These are phyloP conservation scores for Nannospalax galili DNA, from an alignment of 2,113 vertebrate species.

Conservation along the genomic window DNA sequence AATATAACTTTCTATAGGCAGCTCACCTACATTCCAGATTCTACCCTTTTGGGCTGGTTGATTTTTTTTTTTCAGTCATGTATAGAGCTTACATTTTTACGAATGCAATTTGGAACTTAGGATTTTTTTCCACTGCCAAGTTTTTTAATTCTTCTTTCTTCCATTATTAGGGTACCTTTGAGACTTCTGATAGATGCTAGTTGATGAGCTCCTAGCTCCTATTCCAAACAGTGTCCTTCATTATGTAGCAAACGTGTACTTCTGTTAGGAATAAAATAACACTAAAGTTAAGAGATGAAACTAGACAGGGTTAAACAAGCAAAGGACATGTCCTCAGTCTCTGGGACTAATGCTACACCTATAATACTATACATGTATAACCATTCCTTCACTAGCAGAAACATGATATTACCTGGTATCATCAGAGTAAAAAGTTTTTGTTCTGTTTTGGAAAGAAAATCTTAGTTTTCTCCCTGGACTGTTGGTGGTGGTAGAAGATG, in stretches of 20 bases:
- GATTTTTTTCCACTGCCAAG: not conserved
- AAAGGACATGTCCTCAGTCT: not conserved
- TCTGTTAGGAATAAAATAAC: not conserved
- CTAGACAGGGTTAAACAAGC: not conserved
- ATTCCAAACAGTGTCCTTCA: not conserved
- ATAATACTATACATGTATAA: not conserved
- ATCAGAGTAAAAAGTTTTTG: slow-evolving; percentile 5
- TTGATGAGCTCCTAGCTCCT: not conserved
- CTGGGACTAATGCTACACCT: not conserved
- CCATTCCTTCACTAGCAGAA: not conserved
- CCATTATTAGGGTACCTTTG: not conserved
- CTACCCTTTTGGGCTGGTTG: slow-evolving; percentile 5
- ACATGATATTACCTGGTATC: not conserved
- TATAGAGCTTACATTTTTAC: slow-evolving; percentile 2
- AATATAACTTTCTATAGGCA: not conserved
- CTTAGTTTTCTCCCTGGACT: not conserved
- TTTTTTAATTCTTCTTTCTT: not conserved
- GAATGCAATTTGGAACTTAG: slow-evolving; percentile 20
- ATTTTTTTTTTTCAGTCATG: slow-evolving; percentile 55
- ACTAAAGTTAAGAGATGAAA: not conserved
- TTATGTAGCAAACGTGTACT: not conserved
- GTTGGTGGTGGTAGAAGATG: not conserved
- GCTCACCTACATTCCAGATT: not conserved
- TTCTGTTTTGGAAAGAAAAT: not conserved
- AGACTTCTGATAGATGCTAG: not conserved